These are phyloP conservation scores for Boleophthalmus pectinirostris DNA, from an alignment of 2,113 vertebrate species.

Conservation along the genomic window DNA sequence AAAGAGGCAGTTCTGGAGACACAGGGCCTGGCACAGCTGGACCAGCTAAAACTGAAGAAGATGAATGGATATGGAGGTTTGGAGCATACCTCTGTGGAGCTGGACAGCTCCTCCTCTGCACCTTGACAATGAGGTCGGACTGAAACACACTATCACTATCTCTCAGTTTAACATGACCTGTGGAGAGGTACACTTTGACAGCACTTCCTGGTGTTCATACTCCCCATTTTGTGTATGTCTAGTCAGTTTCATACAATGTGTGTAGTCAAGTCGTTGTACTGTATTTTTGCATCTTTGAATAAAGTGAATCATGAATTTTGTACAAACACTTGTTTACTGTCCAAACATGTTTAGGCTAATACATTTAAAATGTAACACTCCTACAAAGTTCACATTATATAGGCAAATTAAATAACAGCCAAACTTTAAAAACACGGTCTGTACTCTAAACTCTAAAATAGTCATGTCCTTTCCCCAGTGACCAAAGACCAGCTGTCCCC, in stretches of 20 bases:
- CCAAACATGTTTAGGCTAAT: background rate
- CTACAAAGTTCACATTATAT: background rate
- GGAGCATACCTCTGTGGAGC: conserved; percentile 74
- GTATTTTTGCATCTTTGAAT: conserved; percentile 10
- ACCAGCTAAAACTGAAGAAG: conserved; percentile 77
- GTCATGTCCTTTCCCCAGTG: background rate
- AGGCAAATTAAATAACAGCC: too few relatives aligned
- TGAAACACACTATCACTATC: background rate
- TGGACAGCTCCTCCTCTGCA: conserved; percentile 73
- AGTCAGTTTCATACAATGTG: background rate
- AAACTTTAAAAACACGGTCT: too few relatives aligned
- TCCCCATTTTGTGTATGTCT: background rate
- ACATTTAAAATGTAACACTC: background rate
- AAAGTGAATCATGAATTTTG: conserved; percentile 7
- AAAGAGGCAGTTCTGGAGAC: conserved; percentile 61
- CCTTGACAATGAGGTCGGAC: conserved; percentile 33
- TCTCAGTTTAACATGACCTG: background rate
- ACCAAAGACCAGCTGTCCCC: background rate
- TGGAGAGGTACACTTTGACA: background rate
- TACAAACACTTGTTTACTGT: background rate
- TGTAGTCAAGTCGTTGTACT: conserved; percentile 1
- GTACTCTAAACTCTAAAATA: background rate
- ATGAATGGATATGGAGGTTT: conserved; percentile 82
- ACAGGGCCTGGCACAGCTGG: conserved; percentile 47
- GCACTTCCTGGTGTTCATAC: background rate